Conservation (phyloP, 2,888 invertebrate species). For the Drosophila pegasa region DNA sequence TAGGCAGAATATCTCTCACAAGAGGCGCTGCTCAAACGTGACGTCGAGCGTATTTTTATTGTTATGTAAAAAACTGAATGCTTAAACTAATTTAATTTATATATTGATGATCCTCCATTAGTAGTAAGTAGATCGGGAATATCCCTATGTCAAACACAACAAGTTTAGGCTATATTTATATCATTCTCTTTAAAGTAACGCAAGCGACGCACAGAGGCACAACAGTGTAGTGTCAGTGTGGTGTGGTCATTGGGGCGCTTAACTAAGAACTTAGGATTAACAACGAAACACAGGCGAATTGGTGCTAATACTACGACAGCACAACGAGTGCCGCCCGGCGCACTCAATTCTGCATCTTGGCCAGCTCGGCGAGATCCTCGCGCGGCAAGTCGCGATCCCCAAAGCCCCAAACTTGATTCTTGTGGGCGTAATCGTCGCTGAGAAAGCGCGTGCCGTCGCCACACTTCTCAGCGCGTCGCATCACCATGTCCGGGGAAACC, state of each 20-base stretch:
- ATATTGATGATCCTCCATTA: background rate
- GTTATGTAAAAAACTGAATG: background rate
- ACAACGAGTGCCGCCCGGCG: background rate
- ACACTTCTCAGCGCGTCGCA: constrained; percentile 86
- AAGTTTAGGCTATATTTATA: constrained; percentile 44
- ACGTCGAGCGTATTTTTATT: background rate
- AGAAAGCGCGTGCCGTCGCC: constrained; percentile 87
- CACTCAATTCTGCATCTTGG: constrained; percentile 85
- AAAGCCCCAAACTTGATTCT: constrained; percentile 87
- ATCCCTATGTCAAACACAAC: background rate
- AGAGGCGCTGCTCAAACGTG: background rate
- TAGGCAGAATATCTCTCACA: background rate
- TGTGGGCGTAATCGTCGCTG: constrained; percentile 82
- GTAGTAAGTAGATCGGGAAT: background rate
- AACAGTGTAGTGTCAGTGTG: background rate
- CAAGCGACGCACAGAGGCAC: constrained; percentile 42
- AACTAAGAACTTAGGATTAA: constrained; percentile 46
- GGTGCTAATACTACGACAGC: constrained; percentile 39
- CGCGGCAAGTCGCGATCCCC: constrained; percentile 87
- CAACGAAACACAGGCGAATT: constrained; percentile 49
- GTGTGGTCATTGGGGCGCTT: constrained; percentile 11
- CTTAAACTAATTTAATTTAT: background rate
- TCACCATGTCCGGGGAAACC: constrained; percentile 87
- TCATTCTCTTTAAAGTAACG: constrained; percentile 49
- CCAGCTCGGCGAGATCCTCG: constrained; percentile 87